Evolutionary conservation across 2,797 vertebrate genomes (phyloP), one percentile per base, ranked within the genome.

Genomic region (Cheirogaleus major): DNA sequence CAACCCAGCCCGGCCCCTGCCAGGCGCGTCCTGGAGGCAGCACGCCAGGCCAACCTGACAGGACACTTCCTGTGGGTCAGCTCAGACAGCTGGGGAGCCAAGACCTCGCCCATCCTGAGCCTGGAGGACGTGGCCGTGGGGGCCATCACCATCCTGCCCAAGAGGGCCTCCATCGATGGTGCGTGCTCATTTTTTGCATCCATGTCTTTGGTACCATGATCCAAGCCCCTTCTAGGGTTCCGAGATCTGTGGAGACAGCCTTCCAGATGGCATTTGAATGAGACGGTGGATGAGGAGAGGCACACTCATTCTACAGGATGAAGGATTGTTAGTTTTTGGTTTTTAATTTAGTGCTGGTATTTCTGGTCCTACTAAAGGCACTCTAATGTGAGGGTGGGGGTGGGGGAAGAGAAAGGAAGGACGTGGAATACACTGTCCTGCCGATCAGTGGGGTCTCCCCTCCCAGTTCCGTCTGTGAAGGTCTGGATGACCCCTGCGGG

Each of bases 21-120:
- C 97, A 99, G 99, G 97, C 98, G 99, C n/a, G 99, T 99, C 48
- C 97, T 99, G 93, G 99, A 99, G 94, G 98, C 99, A 0, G 98
- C 99, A 17, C 99, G 99, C 41, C 98, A 87, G 43, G 99, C 99
- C 97, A 99, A 99, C 98, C 98, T 99, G 93, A 99, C 99, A 0
- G 99, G 99, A 1, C 99, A 99, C 98, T 99, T 99, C 98, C 97
- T 99, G 86, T 99, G 99, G 98, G 99, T 99, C 23, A 99, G 99
- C 69, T 99, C 99, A 0, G 99, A 99, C 98, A 99, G 99, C 91
- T 99, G 99, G 99, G 99, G 99, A 14, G 98, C 99, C 96, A 99
- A 99, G 98, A 99, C 90, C 91, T 99, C 99, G 2, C 99, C 99
- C 1, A 99, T 99, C 76, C 95, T 99, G 87, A 98, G 99, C 96